phyloP scores from a whole-genome alignment of 2,888 invertebrate genomes.

The Zygaena filipendulae region DNA sequence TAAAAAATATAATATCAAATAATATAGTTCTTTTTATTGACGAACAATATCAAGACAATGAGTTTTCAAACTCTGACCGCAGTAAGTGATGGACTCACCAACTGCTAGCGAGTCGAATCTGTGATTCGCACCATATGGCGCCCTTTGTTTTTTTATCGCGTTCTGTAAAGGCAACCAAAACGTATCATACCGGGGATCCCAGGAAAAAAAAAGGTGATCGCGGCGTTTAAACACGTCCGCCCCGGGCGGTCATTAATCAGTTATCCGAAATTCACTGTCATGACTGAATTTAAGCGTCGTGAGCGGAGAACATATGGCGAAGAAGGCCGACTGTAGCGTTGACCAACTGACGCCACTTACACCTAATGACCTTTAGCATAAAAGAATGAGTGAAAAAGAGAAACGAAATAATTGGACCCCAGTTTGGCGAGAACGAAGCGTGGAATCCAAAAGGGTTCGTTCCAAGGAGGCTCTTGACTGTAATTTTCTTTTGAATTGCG shows the following conservation, averaged over 20 bases:
- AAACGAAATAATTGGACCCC: constrained; percentile 54
- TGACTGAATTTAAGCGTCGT: constrained; percentile 50
- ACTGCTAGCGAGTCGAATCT: constrained; percentile 35
- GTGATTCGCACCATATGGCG: constrained; percentile 50
- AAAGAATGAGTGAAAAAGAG: constrained; percentile 48
- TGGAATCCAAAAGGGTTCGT: constrained; percentile 60
- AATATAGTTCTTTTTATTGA: too few relatives aligned
- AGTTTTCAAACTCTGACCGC: too few relatives aligned
- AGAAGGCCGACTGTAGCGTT: constrained; percentile 32
- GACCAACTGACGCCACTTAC: constrained; percentile 54
- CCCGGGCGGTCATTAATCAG: constrained; percentile 57
- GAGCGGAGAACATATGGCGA: constrained; percentile 54
- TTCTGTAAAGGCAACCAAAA: constrained; percentile 51
- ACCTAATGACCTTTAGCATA: constrained; percentile 45
- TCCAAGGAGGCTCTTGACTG: constrained; percentile 50
- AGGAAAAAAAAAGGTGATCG: constrained; percentile 56
- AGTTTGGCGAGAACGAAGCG: constrained; percentile 56
- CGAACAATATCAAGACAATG: too few relatives aligned
- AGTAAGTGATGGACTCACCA: constrained; percentile 21
- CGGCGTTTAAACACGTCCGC: constrained; percentile 59
- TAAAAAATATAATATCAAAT: too few relatives aligned
- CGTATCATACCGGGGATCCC: constrained; percentile 57
- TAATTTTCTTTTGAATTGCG: constrained; percentile 61
- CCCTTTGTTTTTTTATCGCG: constrained; percentile 27
- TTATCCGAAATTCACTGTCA: constrained; percentile 55